Evolutionary conservation across 1,140 invertebrate genomes (phyloP).

Genomic region (Acyrthosiphon pisum): DNA sequence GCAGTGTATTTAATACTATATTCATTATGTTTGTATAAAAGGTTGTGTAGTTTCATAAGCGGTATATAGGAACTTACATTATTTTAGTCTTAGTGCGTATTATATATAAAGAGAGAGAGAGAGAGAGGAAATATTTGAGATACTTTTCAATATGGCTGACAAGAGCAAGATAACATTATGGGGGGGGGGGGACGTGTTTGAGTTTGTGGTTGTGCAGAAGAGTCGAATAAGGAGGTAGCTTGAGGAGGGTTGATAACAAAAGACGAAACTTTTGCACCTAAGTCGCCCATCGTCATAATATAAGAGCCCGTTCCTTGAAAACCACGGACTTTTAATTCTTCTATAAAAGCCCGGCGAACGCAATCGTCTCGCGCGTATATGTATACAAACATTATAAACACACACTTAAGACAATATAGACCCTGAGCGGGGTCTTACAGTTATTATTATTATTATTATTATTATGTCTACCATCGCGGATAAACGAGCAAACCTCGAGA

Average conservation of each 20-base stretch:
- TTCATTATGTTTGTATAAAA: not conserved
- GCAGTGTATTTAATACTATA: constrained; percentile 7
- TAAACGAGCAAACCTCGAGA: not conserved
- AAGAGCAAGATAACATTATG: not conserved
- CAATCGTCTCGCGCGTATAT: not conserved
- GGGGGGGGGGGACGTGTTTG: not conserved
- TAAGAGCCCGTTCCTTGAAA: not conserved
- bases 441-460: not conserved
- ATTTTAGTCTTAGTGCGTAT: not conserved
- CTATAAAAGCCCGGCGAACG: not conserved
- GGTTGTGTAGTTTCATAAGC: not conserved
- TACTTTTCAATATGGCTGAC: not conserved
- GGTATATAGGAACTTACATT: not conserved
- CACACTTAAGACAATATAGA: not conserved
- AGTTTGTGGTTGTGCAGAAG: not conserved
- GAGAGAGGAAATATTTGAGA: not conserved
- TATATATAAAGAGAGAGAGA: not conserved
- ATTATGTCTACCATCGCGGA: not conserved
- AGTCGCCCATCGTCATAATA: not conserved
- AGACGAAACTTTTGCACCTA: not conserved
- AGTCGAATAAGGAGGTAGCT: not conserved
- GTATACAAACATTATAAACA: not conserved
- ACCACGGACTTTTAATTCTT: not conserved
- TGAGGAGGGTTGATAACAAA: not conserved
- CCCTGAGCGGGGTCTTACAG: not conserved